Conservation (phyloP, 1,140 invertebrate species). For the Leptestheria dahalacensis region DNA sequence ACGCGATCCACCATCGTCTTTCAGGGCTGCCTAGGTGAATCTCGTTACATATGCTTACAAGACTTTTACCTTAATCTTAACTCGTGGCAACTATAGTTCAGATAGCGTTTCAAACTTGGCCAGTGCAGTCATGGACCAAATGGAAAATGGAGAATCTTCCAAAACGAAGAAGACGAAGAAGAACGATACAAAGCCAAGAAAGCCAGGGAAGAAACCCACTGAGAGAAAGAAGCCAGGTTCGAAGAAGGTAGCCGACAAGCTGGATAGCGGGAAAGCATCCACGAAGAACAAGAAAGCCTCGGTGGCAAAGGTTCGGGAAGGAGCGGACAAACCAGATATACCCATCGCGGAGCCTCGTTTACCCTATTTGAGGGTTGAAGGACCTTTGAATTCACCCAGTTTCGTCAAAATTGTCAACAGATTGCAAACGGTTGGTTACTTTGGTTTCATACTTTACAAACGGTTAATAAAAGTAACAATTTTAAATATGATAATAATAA, state of each 20-base stretch:
- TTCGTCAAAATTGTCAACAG: slow-evolving; percentile 52
- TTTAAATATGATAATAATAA: not conserved
- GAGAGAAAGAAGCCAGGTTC: not conserved
- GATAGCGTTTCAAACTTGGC: not conserved
- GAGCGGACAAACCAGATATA: too few species aligned
- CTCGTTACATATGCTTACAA: not conserved
- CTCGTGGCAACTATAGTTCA: too few species aligned
- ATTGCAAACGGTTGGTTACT: slow-evolving; percentile 20
- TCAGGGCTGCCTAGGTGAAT: not conserved
- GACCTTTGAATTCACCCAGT: slow-evolving; percentile 46
- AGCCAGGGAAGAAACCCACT: slow-evolving; percentile 4
- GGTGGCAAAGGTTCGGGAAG: not conserved
- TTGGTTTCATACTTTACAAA: not conserved
- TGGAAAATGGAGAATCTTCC: not conserved
- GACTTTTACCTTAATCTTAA: not conserved
- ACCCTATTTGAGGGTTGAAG: slow-evolving; percentile 48
- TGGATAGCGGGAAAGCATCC: slow-evolving; percentile 3
- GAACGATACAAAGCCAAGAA: not conserved
- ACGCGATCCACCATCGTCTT: not conserved
- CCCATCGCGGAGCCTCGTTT: not conserved
- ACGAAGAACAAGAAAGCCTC: not conserved
- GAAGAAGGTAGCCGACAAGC: slow-evolving; percentile 10
- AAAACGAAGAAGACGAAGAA: not conserved
- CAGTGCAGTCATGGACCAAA: not conserved
- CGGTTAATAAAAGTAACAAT: not conserved